Base-by-base conservation (phyloP, 2,113 vertebrate species). In the Ranitomeya variabilis region DNA sequence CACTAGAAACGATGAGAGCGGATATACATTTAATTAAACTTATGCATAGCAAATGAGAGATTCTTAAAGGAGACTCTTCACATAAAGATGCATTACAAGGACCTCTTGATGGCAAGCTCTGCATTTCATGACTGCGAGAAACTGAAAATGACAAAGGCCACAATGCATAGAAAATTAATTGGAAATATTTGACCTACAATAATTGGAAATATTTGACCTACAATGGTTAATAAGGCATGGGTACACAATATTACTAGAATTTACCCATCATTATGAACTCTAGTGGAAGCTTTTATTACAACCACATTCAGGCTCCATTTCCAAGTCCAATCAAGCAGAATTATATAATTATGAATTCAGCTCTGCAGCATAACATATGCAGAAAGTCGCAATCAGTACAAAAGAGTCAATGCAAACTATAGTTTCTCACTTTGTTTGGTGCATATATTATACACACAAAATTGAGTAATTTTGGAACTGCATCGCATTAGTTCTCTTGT, bases 11-110 rank as follows among this genome's bases (percentile, higher is more conserved):
- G 77, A 55, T 55, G 11, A 76, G 37, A 52, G 73, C 73, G 73
- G 73, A 79, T 79, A 79, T 79, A 55, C 77, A 55, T 79, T 76
- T 51, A 76, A 76, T 76, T 55, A 79, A 79, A 79, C 21, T 23
- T 55, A 79, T 79, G 77, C 52, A 79, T 79, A 55, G 52, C 57
- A 79, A 23, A 57, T 79, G 77, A 54, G 77, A 55, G 21, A 15
- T 13, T 8, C 37, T 52, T 76, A 76, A 76, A 74, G 71, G 23
- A 26, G 71, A 8, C 69, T 71, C 71, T 45, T 45, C 37, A 74
- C 71, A 16, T 31, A 74, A 76, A 51, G 45, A 45, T 52, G 0
- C 73, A 19, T 76, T 18, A 74, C 31, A 74, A 12, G 73, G 73
- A 76, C 73, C 45, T 51, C 45, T 52, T 52, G 16, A 52, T 18